Evolutionary conservation across 2,797 vertebrate genomes (phyloP).

Genomic region (Lophotriccus pileatus): DNA sequence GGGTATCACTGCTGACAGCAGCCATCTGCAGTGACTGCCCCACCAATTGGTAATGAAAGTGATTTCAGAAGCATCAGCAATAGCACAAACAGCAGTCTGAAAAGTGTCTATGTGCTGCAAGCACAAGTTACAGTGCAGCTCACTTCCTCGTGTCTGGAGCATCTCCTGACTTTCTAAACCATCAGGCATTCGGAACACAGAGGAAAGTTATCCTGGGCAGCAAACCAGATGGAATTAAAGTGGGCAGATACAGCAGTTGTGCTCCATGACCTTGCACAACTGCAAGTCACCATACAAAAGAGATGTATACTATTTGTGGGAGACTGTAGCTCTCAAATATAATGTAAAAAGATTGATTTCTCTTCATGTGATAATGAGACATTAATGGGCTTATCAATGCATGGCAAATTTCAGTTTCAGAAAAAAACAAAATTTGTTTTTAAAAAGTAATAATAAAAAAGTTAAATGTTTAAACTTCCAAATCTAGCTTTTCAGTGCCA

Average conservation of each 20-base stretch:
- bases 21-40: background rate
- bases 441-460: too few relatives aligned
- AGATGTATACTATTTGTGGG: too few relatives aligned
- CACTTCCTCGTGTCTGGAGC: background rate
- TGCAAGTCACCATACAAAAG: too few relatives aligned
- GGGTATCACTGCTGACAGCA: background rate
- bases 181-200: background rate
- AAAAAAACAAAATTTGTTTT: too few relatives aligned
- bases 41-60: background rate
- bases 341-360: too few relatives aligned
- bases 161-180: background rate
- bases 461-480: too few relatives aligned
- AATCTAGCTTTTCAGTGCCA: too few relatives aligned
- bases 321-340: too few relatives aligned
- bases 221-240: background rate
- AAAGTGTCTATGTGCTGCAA: background rate
- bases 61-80: background rate
- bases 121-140: background rate
- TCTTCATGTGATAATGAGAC: too few relatives aligned
- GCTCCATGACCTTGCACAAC: too few relatives aligned
- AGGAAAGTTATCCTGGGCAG: background rate
- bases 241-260: background rate
- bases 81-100: background rate
- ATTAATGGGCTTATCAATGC: too few relatives aligned
- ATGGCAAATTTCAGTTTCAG: too few relatives aligned